Evolutionary conservation across 2,888 invertebrate genomes (phyloP), one percentile per base, ranked within the genome.

Genomic region (Drosophila meridionalis): DNA sequence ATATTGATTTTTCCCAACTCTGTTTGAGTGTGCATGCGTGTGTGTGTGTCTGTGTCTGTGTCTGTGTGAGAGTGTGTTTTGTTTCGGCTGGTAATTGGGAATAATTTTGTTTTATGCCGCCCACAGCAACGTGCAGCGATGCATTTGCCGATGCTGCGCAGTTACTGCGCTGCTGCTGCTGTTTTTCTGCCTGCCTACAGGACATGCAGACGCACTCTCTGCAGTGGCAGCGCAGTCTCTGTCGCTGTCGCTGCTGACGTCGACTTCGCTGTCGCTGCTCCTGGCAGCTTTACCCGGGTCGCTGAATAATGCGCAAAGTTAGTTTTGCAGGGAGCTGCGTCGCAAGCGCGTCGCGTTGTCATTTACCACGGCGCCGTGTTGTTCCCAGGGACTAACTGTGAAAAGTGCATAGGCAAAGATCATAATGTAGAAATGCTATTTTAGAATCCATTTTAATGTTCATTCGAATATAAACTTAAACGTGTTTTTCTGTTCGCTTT

Each of bases 261-360:
- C 61, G 73, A 55, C 64, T 55, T 55, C 36, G 66, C 28, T 20
- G 56, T 42, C 11, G 40, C 38, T 20, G 32, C 53, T 40, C 59
- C 58, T 63, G 40, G 67, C 67, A 82, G 84, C 84, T 84, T 85
- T 84, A 87, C 84, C 84, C 84, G 88, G 84, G 84, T 76, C 86
- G 80, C 78, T 83, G 88, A 83, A 84, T 84, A 90, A 90, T 91
- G 91, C 90, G 91, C 91, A 91, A 84, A 91, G 90, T 91, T 91
- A 83, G 87, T 89, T 87, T 89, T 83, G 82, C 87, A 85, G 79
- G 78, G 76, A 79, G 80, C 84, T 81, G 87, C 89, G 82, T 76
- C 74, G 87, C 87, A 82, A 81, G 56, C 89, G 80, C 83, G 78
- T 78, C 83, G 80, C 79, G 72, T 75, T 57, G 36, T 57, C 48